Evolutionary conservation across 2,888 invertebrate species (phyloP).

Genomic region (Perizoma affinitatum): DNA sequence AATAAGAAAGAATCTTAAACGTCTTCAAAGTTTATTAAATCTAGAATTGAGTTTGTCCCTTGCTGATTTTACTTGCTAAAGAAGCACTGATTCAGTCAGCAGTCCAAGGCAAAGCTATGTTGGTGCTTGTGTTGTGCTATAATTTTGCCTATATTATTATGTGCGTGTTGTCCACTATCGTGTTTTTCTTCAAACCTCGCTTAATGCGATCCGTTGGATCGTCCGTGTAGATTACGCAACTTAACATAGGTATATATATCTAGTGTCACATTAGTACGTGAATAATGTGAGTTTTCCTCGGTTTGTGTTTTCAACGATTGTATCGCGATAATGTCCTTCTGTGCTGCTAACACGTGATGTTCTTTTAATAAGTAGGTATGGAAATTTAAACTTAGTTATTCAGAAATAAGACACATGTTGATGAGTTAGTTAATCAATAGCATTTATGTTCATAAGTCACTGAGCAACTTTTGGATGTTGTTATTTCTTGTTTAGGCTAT

Average conservation of each 20-base stretch:
- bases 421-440: too few relatives aligned
- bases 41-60: too few relatives aligned
- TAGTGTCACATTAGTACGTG: conserved; percentile 3
- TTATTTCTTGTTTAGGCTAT: too few relatives aligned
- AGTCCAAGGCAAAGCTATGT: too few relatives aligned
- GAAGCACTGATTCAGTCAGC: too few relatives aligned
- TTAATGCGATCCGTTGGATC: conserved; percentile 13
- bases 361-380: conserved; percentile 6
- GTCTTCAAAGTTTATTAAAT: too few relatives aligned
- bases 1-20: neutral
- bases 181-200: conserved; percentile 10
- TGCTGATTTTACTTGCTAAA: too few relatives aligned
- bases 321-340: conserved; percentile 12
- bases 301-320: conserved; percentile 12
- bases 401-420: too few relatives aligned
- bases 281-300: conserved; percentile 17
- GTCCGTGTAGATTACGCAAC: conserved; percentile 21
- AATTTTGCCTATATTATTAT: neutral
- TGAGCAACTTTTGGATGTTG: too few relatives aligned
- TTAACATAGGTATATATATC: conserved; percentile 16
- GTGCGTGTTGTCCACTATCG: conserved; percentile 16
- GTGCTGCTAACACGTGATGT: conserved; percentile 9
- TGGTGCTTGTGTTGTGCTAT: too few relatives aligned
- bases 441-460: too few relatives aligned
- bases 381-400: neutral